Conservation (phyloP, 1,140 invertebrate species). For the Drosophila watanabei region DNA sequence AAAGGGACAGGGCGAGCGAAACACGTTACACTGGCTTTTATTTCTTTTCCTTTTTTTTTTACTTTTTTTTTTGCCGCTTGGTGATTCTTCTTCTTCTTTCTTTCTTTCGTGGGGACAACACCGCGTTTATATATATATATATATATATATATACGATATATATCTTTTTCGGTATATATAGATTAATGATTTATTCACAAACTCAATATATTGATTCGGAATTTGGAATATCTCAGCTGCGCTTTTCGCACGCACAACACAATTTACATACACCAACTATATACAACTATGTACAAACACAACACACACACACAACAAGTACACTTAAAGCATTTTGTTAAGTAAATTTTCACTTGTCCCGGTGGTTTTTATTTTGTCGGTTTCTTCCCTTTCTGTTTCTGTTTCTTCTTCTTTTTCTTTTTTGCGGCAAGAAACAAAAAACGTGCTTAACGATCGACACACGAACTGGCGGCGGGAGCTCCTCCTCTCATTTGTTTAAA, state of each 20-base stretch:
- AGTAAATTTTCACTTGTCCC: constrained; percentile 34
- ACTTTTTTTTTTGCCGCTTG: constrained; percentile 29
- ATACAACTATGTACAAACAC: constrained; percentile 40
- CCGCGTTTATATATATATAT: constrained; percentile 22
- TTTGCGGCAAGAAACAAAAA: constrained; percentile 50
- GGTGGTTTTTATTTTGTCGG: constrained; percentile 7
- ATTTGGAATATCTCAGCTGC: constrained; percentile 64
- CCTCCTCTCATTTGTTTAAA: constrained; percentile 44
- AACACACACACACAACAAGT: constrained; percentile 23
- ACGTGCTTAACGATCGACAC: constrained; percentile 74
- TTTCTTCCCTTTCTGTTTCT: constrained; percentile 5
- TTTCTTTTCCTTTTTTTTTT: constrained; percentile 11
- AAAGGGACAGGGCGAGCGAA: constrained; percentile 44
- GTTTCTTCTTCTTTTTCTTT: constrained; percentile 9
- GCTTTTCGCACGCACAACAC: constrained; percentile 56
- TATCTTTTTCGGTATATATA: constrained; percentile 14
- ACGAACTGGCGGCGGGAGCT: constrained; percentile 32
- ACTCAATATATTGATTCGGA: constrained; percentile 67
- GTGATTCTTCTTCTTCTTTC: constrained; percentile 45
- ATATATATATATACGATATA: constrained; percentile 28
- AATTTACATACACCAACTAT: constrained; percentile 45
- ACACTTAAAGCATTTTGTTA: constrained; percentile 52
- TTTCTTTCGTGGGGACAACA: constrained; percentile 27
- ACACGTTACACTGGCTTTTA: constrained; percentile 73
- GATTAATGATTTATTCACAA: constrained; percentile 73